Conservation (phyloP, 2,888 invertebrate genomes). For the Acronicta leporina region DNA sequence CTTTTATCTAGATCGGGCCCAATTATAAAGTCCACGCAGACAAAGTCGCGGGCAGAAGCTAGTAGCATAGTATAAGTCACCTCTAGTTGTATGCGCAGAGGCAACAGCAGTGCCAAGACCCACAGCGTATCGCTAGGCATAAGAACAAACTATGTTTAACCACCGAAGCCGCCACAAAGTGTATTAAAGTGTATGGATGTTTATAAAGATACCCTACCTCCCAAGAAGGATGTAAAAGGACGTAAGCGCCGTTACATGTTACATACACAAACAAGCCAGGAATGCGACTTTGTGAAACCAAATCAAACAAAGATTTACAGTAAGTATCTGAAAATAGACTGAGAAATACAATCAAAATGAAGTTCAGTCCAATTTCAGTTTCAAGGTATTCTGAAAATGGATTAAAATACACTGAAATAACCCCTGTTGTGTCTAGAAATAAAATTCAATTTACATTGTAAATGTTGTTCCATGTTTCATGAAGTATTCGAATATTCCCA, state of each 20-base stretch:
- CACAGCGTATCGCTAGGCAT: no score
- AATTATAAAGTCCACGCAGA: no score
- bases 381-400: slow-evolving; percentile 24
- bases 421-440: accelerated
- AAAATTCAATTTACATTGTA: slow-evolving; percentile 17
- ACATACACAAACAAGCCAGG: slow-evolving; percentile 32
- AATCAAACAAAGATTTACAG: slow-evolving; percentile 31
- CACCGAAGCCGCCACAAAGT: not conserved
- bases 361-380: slow-evolving; percentile 1
- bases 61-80: no score
- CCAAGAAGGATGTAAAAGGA: slow-evolving; percentile 27
- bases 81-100: no score
- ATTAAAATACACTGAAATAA: not conserved
- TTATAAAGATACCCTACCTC: slow-evolving; percentile 21
- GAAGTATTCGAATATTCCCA: slow-evolving; percentile 29
- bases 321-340: slow-evolving; percentile 29
- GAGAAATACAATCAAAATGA: not conserved
- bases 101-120: no score
- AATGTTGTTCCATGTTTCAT: slow-evolving; percentile 18
- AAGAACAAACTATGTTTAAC: not conserved
- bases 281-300: slow-evolving; percentile 39
- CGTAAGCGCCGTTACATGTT: slow-evolving; percentile 28
- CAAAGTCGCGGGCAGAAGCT: no score
- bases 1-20: no score
- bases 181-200: slow-evolving; percentile 15